Evolutionary conservation across 2,113 vertebrate genomes (phyloP).

Genomic region (Boulengeromyrus knoepffleri): DNA sequence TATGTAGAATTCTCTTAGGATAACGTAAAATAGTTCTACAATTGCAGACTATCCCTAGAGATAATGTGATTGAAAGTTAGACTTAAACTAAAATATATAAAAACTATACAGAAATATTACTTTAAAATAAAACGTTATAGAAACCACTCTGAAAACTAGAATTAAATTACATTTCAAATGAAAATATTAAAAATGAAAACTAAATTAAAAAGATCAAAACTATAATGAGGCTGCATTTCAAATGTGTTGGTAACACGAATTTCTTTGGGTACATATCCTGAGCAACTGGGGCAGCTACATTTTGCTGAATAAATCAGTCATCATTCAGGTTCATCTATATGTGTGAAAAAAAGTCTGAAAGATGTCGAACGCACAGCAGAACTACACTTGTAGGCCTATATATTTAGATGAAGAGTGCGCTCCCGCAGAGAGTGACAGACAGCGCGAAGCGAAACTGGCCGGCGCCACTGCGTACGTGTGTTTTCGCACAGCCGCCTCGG

Average conservation of each 20-base stretch:
- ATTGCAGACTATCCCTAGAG: not conserved
- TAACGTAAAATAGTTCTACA: not conserved
- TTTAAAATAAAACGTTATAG: not conserved
- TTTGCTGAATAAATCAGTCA: not conserved
- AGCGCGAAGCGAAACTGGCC: not conserved
- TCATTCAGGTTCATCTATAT: not conserved
- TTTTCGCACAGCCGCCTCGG: conserved; percentile 22
- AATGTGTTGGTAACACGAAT: not conserved
- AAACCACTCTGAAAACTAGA: not conserved
- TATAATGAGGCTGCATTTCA: not conserved
- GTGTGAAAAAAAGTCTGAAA: not conserved
- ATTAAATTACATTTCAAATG: not conserved
- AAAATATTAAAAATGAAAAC: not conserved
- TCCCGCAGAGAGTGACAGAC: not conserved
- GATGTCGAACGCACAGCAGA: not conserved
- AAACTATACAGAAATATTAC: not conserved
- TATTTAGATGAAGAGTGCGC: not conserved
- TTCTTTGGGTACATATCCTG: not conserved
- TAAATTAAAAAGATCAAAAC: not conserved
- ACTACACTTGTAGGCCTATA: not conserved
- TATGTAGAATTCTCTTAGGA: not conserved
- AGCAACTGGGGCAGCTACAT: not conserved
- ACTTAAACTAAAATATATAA: not conserved
- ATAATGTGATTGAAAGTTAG: not conserved
- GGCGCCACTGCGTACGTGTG: conserved; percentile 32